Base-by-base conservation (phyloP, 2,888 invertebrate genomes). In the Protonemura montana region DNA sequence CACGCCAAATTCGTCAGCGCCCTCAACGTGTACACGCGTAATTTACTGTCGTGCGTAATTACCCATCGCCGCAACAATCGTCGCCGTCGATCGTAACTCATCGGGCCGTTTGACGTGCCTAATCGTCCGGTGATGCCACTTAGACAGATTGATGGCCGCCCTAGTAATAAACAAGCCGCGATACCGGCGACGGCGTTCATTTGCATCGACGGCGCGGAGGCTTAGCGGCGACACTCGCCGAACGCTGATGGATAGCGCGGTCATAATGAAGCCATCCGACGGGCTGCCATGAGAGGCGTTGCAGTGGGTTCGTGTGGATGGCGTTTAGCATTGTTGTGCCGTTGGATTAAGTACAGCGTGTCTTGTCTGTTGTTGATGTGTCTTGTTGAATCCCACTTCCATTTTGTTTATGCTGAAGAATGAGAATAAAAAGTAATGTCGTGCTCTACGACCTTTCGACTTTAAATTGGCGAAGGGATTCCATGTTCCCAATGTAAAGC, bases 131-230 rank as follows among this genome's bases (percentile, higher is more conserved):
- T 10, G 59, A 59, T 21, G 21, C 13, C 59, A 13, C 59, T 59
- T 16, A 59, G 59, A 21, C 59, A 59, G 59, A 59, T 59, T 59
- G 59, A 59, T 59, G 59, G 59, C 59, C 59, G 59, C 59, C 16
- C 21, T 3, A 21, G 16, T 21, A 59, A 59, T 59, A 59, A 59
- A 59, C 59, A 59, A 21, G 21, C 59, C 59, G n/a, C n/a, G 59
- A 59, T 59, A 59, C 59, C 59, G 16, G 13, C 16, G 59, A 21
- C 21, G 59, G 13, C 16, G 59, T 2, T 59, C 16, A 59, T 59
- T 59, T 59, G 59, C 59, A 59, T 59, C 35, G 59, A 21, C 59
- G 59, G 59, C 59, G 59, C 59, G 59, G n/a, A 59, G 59, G 59
- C 59, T 59, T 59, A 59, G 59, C 59, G 59, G 59, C 35, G 35